These are phyloP conservation scores for Caenorhabditis sp. DNA, from an alignment of 2,888 invertebrate species.

Conservation along the genomic window DNA sequence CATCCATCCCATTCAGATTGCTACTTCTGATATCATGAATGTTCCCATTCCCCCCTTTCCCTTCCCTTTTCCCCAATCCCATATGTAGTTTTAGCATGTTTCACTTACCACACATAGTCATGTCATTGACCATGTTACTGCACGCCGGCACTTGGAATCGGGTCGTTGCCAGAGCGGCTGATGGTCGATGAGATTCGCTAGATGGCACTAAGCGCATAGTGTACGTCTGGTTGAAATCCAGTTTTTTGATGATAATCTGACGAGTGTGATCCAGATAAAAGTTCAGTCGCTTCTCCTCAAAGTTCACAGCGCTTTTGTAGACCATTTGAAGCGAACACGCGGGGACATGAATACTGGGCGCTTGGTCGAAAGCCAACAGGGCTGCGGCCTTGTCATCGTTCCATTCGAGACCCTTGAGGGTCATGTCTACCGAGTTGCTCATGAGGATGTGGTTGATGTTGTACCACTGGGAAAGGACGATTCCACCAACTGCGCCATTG, in stretches of 20 bases:
- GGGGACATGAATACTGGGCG: slow-evolving; percentile 35
- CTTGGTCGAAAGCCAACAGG: slow-evolving; percentile 38
- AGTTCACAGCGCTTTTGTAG: slow-evolving; percentile 41
- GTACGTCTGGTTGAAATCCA: slow-evolving; percentile 66
- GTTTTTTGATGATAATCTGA: slow-evolving; percentile 63
- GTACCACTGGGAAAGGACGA: slow-evolving; percentile 60
- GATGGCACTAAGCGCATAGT: slow-evolving; percentile 31
- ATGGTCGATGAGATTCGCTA: slow-evolving; percentile 10
- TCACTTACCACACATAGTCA: slow-evolving; percentile 69
- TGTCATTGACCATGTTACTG: slow-evolving; percentile 63
- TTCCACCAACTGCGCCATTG: slow-evolving; percentile 51
- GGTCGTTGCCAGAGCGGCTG: slow-evolving; percentile 39
- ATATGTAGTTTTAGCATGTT: slow-evolving; percentile 42
- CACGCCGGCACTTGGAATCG: slow-evolving; percentile 64
- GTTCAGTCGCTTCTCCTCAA: slow-evolving; percentile 24
- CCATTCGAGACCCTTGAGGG: slow-evolving; percentile 53
- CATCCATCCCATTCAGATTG: slow-evolving; percentile 31
- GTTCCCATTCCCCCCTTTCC: too few species aligned
- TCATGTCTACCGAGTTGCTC: slow-evolving; percentile 41
- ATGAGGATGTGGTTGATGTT: slow-evolving; percentile 50
- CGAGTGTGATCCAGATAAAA: slow-evolving; percentile 61
- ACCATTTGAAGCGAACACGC: slow-evolving; percentile 49
- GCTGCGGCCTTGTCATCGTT: slow-evolving; percentile 69
- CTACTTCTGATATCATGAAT: slow-evolving; percentile 5
- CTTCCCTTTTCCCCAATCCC: slow-evolving; percentile 7